phyloP scores from a whole-genome alignment of 2,888 invertebrate genomes.

The Andrena chrysosceles region DNA sequence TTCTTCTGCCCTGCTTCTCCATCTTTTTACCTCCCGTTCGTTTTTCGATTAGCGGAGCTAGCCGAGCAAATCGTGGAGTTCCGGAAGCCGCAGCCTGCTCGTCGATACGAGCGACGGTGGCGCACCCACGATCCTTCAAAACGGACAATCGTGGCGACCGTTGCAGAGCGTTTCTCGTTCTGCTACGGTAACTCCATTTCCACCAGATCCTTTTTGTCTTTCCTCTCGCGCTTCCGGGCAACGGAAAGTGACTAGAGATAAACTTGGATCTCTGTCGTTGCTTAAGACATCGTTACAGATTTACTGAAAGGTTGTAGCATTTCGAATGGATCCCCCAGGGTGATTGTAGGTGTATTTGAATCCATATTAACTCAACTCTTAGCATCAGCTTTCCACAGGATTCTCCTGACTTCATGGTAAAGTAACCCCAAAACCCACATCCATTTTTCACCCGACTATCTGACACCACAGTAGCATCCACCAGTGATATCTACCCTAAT shows the following conservation, averaged over 20 bases:
- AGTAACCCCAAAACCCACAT: background rate
- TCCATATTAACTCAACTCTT: no score
- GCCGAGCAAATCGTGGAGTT: conserved; percentile 75
- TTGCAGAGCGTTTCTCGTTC: conserved; percentile 20
- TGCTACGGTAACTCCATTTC: conserved; percentile 17
- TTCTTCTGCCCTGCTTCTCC: conserved; percentile 53
- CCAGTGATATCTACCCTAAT: conserved; percentile 24
- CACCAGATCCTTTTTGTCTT: background rate
- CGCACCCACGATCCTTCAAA: conserved; percentile 79
- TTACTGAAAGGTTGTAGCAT: no score
- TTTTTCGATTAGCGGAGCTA: conserved; percentile 77
- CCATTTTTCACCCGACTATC: conserved; percentile 19
- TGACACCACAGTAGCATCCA: conserved; percentile 15
- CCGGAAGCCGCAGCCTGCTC: conserved; percentile 76
- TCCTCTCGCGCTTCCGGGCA: background rate
- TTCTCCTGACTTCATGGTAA: background rate
- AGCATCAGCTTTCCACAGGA: no score
- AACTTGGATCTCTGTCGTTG: no score
- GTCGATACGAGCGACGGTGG: conserved; percentile 70
- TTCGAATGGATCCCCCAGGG: no score
- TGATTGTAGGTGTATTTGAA: no score
- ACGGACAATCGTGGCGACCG: conserved; percentile 56
- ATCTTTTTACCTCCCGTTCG: conserved; percentile 56
- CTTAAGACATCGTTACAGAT: no score
- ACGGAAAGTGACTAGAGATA: background rate